Evolutionary conservation across 2,113 vertebrate genomes (phyloP).

Genomic region (Halichoerus grypus): DNA sequence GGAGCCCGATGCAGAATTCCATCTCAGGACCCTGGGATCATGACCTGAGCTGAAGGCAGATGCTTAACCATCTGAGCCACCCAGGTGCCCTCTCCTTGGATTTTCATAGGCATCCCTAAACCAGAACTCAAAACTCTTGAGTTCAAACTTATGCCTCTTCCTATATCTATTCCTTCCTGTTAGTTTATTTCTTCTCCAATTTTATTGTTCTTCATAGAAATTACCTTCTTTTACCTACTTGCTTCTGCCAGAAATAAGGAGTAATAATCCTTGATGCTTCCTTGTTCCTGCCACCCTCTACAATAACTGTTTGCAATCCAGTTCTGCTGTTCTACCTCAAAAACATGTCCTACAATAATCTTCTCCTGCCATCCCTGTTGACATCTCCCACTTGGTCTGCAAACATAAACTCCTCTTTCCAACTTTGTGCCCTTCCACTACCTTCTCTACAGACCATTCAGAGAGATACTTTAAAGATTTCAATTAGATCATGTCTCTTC

Average conservation of each 20-base stretch:
- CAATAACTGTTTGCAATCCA: not conserved
- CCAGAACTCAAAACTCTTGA: not conserved
- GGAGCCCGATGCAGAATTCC: no score
- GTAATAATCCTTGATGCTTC: not conserved
- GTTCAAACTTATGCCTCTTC: not conserved
- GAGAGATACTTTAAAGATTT: not conserved
- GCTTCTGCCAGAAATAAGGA: not conserved
- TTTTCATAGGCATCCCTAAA: not conserved
- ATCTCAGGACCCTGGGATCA: no score
- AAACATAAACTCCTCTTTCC: not conserved
- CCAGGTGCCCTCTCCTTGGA: not conserved
- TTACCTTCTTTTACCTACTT: not conserved
- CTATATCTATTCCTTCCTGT: not conserved
- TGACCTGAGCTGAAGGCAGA: no score
- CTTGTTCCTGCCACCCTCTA: not conserved
- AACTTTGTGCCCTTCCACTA: not conserved
- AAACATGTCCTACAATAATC: not conserved
- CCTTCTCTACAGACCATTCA: not conserved
- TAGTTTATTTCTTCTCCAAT: not conserved
- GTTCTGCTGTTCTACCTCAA: not conserved
- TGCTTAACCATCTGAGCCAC: no score
- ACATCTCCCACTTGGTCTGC: not conserved
- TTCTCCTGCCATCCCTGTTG: not conserved
- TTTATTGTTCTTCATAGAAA: not conserved
- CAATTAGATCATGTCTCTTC: not conserved